Conservation (phyloP, 2,113 vertebrate genomes). For the Cryptomyrus ogoouensis region DNA sequence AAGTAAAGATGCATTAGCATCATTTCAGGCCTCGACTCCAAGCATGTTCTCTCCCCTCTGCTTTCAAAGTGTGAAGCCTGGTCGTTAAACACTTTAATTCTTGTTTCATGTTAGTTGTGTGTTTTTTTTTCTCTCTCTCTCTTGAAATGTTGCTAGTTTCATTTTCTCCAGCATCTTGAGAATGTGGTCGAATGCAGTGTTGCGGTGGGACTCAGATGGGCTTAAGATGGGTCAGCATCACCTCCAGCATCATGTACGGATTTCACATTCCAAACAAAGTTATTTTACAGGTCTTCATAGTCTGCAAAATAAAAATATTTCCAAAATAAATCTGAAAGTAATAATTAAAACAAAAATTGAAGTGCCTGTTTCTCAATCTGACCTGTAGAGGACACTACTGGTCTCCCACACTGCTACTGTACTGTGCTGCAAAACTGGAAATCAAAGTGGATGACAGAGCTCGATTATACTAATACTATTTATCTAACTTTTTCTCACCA, state of each 20-base stretch:
- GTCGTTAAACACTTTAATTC: background rate
- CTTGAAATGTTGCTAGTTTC: constrained; percentile 1
- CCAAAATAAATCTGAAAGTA: background rate
- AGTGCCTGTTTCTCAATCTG: background rate
- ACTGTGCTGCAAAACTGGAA: background rate
- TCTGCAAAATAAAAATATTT: background rate
- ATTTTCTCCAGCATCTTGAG: background rate
- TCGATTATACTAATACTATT: background rate
- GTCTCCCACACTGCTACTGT: background rate
- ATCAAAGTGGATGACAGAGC: background rate
- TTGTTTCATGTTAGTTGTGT: background rate
- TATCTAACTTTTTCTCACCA: background rate
- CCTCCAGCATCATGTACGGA: background rate
- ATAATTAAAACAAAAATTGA: background rate
- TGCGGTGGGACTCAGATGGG: background rate
- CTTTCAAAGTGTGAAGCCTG: background rate
- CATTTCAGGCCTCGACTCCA: background rate
- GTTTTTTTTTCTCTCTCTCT: background rate
- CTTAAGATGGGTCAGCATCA: background rate
- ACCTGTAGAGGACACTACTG: background rate
- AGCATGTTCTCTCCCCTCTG: background rate
- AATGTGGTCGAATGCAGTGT: background rate
- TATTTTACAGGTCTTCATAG: background rate
- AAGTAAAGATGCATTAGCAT: background rate
- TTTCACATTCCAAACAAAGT: background rate